Evolutionary conservation across 2,797 vertebrate genomes (phyloP).

Genomic region (Sebastes diaconus): DNA sequence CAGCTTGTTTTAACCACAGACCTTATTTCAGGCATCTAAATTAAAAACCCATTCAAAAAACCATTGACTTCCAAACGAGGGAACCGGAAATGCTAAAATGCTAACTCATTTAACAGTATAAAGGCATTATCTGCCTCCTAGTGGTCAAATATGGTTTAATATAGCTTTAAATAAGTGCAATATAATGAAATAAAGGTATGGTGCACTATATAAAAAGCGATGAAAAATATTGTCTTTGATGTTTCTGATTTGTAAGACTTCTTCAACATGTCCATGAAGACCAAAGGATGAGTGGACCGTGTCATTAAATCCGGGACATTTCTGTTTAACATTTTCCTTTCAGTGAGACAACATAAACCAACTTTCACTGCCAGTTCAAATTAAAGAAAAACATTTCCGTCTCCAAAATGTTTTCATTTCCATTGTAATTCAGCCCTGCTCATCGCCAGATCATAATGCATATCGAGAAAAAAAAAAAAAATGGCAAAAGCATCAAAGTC

Average conservation of each 20-base stretch:
- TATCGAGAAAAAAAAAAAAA: constrained; percentile 8
- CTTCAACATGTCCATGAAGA: neutral
- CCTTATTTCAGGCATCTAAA: too few relatives aligned
- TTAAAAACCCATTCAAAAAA: too few relatives aligned
- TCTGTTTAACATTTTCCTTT: constrained; percentile 19
- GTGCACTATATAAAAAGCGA: neutral
- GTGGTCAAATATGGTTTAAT: neutral
- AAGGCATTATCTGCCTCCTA: too few relatives aligned
- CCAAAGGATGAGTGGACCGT: neutral
- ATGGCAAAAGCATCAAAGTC: constrained; percentile 59
- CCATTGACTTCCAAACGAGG: too few relatives aligned
- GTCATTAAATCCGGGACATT: neutral
- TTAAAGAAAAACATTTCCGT: constrained; percentile 22
- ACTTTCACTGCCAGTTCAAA: constrained; percentile 32
- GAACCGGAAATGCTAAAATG: too few relatives aligned
- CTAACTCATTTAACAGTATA: too few relatives aligned
- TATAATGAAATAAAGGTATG: neutral
- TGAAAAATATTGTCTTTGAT: neutral
- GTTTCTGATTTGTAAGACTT: neutral
- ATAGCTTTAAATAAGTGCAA: neutral
- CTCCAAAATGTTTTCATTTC: constrained; percentile 37
- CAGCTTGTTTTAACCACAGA: too few relatives aligned
- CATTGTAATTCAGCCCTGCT: constrained; percentile 28
- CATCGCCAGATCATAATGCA: constrained; percentile 35
- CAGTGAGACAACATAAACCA: constrained; percentile 23